These are phyloP conservation scores for Lepus europaeus DNA, from an alignment of 2,113 vertebrate genomes.

Conservation along the genomic window DNA sequence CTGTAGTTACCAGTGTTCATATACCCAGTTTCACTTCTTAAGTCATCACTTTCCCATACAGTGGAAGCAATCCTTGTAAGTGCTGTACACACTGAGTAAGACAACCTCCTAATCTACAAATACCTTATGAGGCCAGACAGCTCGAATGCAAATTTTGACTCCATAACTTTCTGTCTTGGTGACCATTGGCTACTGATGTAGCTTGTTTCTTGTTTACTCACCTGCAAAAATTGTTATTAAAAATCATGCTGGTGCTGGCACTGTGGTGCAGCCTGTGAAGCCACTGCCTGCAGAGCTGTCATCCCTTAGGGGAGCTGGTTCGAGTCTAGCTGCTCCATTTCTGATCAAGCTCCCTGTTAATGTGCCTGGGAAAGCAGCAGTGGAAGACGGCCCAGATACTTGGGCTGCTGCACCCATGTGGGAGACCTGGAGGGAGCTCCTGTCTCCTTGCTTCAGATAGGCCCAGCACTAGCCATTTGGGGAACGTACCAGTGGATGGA, in stretches of 20 bases:
- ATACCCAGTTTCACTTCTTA: not conserved
- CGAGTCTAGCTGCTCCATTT: too few relatives aligned
- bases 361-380: too few relatives aligned
- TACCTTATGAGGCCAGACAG: not conserved
- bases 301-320: too few relatives aligned
- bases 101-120: not conserved
- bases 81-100: not conserved
- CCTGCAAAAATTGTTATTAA: not conserved
- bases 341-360: too few relatives aligned
- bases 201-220: not conserved
- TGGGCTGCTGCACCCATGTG: too few relatives aligned
- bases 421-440: too few relatives aligned
- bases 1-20: not conserved
- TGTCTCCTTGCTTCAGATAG: too few relatives aligned
- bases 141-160: not conserved
- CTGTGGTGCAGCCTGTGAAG: too few relatives aligned
- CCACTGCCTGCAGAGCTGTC: too few relatives aligned
- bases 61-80: not conserved
- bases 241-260: not conserved
- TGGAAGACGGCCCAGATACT: too few relatives aligned
- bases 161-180: not conserved
- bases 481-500: too few relatives aligned
- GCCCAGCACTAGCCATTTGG: too few relatives aligned
- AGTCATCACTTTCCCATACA: not conserved
- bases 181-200: not conserved